These are phyloP conservation scores for Holcopasites calliopsidis DNA, from an alignment of 1,140 invertebrate species.

Conservation along the genomic window DNA sequence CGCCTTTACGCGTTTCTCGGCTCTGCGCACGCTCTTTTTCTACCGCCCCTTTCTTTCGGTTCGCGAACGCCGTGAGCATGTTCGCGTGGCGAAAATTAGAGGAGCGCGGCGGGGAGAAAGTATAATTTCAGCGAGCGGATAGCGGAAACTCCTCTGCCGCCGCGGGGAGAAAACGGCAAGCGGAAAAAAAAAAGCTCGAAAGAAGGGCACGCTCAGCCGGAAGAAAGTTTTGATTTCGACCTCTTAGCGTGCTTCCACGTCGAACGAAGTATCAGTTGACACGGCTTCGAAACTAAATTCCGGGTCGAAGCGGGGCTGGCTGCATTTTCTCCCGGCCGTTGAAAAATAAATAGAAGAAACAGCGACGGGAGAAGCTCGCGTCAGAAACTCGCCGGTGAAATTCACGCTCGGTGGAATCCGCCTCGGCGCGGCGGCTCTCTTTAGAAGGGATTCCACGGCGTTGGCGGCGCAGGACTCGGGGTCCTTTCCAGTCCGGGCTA, in stretches of 20 bases:
- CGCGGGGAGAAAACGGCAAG: neutral
- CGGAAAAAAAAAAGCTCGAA: too few species aligned
- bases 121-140: conserved; percentile 10
- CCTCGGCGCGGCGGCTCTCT: conserved; percentile 7
- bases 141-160: neutral
- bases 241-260: conserved; percentile 5
- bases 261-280: conserved; percentile 23
- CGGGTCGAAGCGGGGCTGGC: conserved; percentile 20
- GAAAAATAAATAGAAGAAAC: conserved; percentile 36
- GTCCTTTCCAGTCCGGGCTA: conserved; percentile 38
- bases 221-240: conserved; percentile 12
- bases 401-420: conserved; percentile 47
- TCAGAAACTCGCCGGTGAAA: conserved; percentile 37
- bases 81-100: conserved; percentile 3
- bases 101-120: neutral
- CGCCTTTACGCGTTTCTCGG: neutral
- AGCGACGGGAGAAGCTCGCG: conserved; percentile 1
- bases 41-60: neutral
- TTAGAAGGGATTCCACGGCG: conserved; percentile 49
- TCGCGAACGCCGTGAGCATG: neutral
- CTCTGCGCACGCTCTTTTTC: neutral
- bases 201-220: neutral
- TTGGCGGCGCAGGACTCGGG: conserved; percentile 37
- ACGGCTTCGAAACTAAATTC: conserved; percentile 40
- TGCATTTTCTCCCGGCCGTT: neutral